A percentile compares a stretch with the other conserved stretches of the same genome.
These are phyloP conservation scores for Coptotermes formosanus DNA, from an alignment of 1,140 invertebrate species.

Conservation along the genomic window DNA sequence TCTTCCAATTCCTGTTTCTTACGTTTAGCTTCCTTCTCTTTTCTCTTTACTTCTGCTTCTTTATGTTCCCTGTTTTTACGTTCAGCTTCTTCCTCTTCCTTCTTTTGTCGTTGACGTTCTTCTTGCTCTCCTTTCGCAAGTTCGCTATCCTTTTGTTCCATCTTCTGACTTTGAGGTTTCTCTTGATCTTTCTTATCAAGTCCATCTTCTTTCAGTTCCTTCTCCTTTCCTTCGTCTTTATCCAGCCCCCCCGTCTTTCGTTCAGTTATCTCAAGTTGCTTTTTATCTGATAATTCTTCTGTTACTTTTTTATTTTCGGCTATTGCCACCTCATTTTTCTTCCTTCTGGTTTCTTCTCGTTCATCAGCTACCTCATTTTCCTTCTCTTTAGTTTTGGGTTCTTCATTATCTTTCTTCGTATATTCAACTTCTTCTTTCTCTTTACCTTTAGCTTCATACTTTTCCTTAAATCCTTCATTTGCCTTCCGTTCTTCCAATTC, in stretches of 20 bases:
- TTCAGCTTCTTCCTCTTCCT: constrained; percentile 37
- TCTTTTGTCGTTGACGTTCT: constrained; percentile 36
- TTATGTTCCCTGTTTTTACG: constrained; percentile 31
- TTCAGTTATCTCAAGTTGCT: not conserved
- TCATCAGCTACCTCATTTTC: constrained; percentile 16
- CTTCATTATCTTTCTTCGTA: not conserved
- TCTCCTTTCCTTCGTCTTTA: constrained; percentile 27
- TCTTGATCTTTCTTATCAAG: constrained; percentile 1
- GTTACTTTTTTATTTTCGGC: not conserved
- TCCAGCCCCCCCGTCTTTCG: not conserved
- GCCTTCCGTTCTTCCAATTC: not conserved
- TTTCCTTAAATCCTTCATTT: not conserved
- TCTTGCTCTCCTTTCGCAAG: constrained; percentile 34
- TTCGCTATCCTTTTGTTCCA: constrained; percentile 22
- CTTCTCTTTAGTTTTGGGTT: constrained; percentile 8
- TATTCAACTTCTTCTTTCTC: constrained; percentile 25
- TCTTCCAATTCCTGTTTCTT: not conserved
- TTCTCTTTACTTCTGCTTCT: constrained; percentile 23
- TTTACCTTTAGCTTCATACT: not conserved
- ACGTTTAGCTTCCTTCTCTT: constrained; percentile 36
- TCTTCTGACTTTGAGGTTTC: not conserved
- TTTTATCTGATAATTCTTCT: not conserved
- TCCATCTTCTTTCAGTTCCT: not conserved
- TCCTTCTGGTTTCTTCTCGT: constrained; percentile 11
- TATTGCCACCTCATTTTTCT: no score